Conservation (phyloP, 1,140 invertebrate species). For the Drosophila tristis region DNA sequence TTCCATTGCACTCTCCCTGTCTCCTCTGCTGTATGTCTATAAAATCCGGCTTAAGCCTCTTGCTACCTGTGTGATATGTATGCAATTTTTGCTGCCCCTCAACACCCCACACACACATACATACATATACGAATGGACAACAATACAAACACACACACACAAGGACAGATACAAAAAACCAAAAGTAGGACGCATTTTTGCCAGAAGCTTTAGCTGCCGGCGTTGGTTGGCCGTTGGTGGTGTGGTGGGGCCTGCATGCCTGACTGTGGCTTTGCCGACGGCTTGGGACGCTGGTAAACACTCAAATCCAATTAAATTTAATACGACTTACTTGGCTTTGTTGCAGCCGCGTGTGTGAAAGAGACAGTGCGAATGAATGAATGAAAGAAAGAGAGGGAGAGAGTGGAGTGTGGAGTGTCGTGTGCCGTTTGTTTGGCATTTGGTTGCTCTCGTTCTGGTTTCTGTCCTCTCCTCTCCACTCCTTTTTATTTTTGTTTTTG, state of each 20-base stretch:
- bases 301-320: slow-evolving; percentile 84
- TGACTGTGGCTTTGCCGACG: slow-evolving; percentile 62
- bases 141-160: slow-evolving; percentile 27
- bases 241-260: slow-evolving; percentile 23
- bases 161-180: slow-evolving; percentile 28
- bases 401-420: slow-evolving; percentile 9
- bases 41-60: slow-evolving; percentile 74
- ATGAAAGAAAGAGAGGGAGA: background rate
- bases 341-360: slow-evolving; percentile 47
- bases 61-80: slow-evolving; percentile 76
- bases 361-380: background rate
- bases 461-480: background rate
- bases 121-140: slow-evolving; percentile 9
- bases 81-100: slow-evolving; percentile 64
- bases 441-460: slow-evolving; percentile 54
- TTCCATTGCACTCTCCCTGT: slow-evolving; percentile 37
- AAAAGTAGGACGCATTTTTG: slow-evolving; percentile 68
- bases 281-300: slow-evolving; percentile 81
- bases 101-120: slow-evolving; percentile 30
- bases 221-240: slow-evolving; percentile 22
- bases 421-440: slow-evolving; percentile 70
- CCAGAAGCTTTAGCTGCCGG: slow-evolving; percentile 62
- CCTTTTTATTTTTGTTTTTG: slow-evolving; percentile 38
- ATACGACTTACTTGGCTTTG: slow-evolving; percentile 80
- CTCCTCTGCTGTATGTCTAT: slow-evolving; percentile 47